Evolutionary conservation across 2,113 vertebrate species (phyloP).

Genomic region (Eudyptes chrysolophus): DNA sequence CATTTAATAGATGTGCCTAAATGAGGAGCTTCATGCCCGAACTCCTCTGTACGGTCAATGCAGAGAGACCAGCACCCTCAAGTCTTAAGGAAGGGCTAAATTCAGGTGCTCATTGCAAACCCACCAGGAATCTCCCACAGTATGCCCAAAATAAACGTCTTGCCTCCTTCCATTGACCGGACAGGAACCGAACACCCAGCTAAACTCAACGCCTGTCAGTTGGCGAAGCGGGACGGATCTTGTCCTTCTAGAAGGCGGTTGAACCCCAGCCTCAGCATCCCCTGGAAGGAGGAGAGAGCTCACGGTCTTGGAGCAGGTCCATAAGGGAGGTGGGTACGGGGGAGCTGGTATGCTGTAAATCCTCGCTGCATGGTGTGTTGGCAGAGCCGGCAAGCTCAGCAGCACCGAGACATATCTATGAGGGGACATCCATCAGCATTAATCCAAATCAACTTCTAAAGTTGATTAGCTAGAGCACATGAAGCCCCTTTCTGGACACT

Average conservation of each 20-base stretch:
- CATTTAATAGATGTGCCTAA: neutral
- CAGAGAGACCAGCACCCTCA: neutral
- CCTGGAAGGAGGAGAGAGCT: neutral
- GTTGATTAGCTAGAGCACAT: neutral
- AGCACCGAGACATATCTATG: accelerated
- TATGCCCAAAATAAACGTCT: accelerated
- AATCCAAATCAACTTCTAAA: neutral
- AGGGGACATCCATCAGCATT: neutral
- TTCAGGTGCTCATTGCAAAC: neutral
- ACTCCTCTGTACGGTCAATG: neutral
- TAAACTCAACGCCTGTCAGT: accelerated
- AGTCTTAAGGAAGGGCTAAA: neutral
- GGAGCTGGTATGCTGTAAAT: neutral
- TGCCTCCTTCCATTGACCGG: neutral
- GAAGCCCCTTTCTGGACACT: neutral
- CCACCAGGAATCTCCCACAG: neutral
- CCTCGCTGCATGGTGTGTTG: accelerated
- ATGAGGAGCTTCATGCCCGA: neutral
- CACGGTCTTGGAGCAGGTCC: neutral
- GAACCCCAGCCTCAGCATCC: neutral
- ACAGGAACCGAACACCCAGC: neutral
- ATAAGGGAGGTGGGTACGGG: neutral
- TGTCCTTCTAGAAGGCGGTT: neutral
- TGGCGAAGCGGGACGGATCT: accelerated
- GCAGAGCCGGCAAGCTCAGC: neutral